phyloP scores from a whole-genome alignment of 2,113 vertebrate species.

The Deroptyus accipitrinus region DNA sequence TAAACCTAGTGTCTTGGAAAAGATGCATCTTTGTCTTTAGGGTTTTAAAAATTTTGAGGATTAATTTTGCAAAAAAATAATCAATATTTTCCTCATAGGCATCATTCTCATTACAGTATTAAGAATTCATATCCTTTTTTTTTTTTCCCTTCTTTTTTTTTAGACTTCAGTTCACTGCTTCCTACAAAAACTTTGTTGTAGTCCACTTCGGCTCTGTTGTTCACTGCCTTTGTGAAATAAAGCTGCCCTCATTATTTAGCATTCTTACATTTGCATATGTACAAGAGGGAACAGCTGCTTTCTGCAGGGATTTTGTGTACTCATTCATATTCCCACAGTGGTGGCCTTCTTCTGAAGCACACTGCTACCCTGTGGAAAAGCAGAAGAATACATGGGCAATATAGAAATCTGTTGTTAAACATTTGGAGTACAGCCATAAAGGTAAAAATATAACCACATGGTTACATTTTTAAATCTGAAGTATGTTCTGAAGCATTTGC shows the following conservation, averaged over 20 bases:
- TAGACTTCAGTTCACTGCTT: slow-evolving; percentile 16
- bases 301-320: slow-evolving; percentile 55
- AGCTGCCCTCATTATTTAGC: slow-evolving; percentile 48
- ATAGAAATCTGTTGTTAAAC: slow-evolving; percentile 7
- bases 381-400: slow-evolving; percentile 57
- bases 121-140: slow-evolving; percentile 7
- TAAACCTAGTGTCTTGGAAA: slow-evolving; percentile 22
- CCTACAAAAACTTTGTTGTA: slow-evolving; percentile 41
- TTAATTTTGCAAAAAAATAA: neutral
- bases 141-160: slow-evolving; percentile 14
- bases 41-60: slow-evolving; percentile 4
- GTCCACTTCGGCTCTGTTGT: slow-evolving; percentile 10
- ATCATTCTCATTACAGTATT: neutral
- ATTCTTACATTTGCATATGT: slow-evolving; percentile 47
- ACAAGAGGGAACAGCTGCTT: slow-evolving; percentile 65
- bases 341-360: slow-evolving; percentile 67
- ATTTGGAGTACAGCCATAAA: neutral
- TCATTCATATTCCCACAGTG: slow-evolving; percentile 60
- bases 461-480: neutral
- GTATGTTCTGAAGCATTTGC: neutral
- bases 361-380: slow-evolving; percentile 72
- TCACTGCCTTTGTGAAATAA: slow-evolving; percentile 40
- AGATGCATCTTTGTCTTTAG: slow-evolving; percentile 16
- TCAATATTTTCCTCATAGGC: slow-evolving; percentile 2
- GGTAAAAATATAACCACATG: neutral